Evolutionary conservation across 2,888 invertebrate genomes (phyloP), one percentile per base, ranked within the genome.

Genomic region (Taenaris catops): DNA sequence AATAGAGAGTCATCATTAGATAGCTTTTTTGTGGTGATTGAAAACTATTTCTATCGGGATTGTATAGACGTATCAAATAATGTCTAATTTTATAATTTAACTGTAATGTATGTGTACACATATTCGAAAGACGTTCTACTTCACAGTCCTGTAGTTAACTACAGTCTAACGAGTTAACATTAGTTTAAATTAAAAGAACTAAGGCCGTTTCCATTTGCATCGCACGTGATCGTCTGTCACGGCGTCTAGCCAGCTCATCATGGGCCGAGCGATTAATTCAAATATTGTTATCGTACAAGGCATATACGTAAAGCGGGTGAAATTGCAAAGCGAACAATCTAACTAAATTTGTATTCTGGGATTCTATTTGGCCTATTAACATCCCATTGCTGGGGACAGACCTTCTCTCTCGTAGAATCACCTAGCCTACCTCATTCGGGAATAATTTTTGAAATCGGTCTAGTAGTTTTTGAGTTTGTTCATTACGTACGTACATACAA

Each of bases 191-290:
- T 58, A 68, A 72, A 70, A 55, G 65, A 53, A 58, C 53, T 61
- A 66, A 81, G 81, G 81, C 72, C 81, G 68, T 68, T 63, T 79
- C 60, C 74, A 84, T 84, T 83, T 81, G 84, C 79, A 78, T 76
- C 53, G 69, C 81, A 65, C 84, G 83, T 83, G 83, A 81, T 68
- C 61, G 84, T 83, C 84, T 83, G 81, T 63, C 55, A 52, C 51
- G 46, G 48, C 61, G 84, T 84, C 84, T 84, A 84, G 81, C 70
- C 79, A 59, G 50, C 68, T 72, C 79, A 81, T 84, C 81, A 81
- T 43, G 48, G 53, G 53, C 55, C 46, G 54, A 51, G 54, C 63
- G 66, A 74, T 72, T 81, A 76, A 76, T 78, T 74, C 64, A 57
- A 56, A 52, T 54, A 46, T 14, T 36, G 37, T 16, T 25, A 31